phyloP scores from a whole-genome alignment of 2,113 vertebrate species.

The Lepisosteus oculatus region DNA sequence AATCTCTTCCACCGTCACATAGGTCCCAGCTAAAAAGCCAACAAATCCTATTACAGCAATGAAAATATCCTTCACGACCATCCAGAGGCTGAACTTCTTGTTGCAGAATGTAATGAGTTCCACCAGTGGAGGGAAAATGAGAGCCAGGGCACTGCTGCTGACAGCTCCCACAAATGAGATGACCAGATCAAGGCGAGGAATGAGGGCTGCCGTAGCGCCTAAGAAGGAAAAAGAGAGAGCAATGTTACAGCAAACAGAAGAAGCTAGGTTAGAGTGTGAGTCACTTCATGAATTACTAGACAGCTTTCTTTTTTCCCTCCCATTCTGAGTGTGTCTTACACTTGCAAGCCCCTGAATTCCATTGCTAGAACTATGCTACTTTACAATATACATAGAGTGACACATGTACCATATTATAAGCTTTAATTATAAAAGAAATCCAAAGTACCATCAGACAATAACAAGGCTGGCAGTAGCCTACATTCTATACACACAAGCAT shows the following conservation, averaged over 20 bases:
- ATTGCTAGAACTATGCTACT: no score
- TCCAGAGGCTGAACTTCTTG: conserved; percentile 59
- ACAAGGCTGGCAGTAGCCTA: no score
- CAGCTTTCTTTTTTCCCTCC: no score
- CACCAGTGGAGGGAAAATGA: conserved; percentile 78
- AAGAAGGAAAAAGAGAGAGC: conserved; percentile 20
- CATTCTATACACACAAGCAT: no score
- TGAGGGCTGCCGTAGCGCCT: conserved; percentile 71
- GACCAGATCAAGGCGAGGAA: conserved; percentile 81
- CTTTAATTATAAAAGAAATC: no score
- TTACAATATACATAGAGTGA: no score
- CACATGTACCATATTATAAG: no score
- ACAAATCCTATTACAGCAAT: conserved; percentile 73
- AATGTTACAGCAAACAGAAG: background rate
- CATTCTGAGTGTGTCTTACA: no score
- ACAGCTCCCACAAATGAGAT: conserved; percentile 81
- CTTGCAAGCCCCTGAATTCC: no score
- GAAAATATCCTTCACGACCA: conserved; percentile 71
- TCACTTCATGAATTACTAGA: no score
- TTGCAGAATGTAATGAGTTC: conserved; percentile 78
- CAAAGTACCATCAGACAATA: no score
- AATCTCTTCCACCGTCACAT: conserved; percentile 79
- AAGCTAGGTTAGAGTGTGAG: background rate
- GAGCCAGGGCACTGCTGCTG: conserved; percentile 80
- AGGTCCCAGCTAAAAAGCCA: conserved; percentile 79